These are phyloP conservation scores for Myopa testacea DNA, from an alignment of 2,888 invertebrate genomes.

Conservation along the genomic window DNA sequence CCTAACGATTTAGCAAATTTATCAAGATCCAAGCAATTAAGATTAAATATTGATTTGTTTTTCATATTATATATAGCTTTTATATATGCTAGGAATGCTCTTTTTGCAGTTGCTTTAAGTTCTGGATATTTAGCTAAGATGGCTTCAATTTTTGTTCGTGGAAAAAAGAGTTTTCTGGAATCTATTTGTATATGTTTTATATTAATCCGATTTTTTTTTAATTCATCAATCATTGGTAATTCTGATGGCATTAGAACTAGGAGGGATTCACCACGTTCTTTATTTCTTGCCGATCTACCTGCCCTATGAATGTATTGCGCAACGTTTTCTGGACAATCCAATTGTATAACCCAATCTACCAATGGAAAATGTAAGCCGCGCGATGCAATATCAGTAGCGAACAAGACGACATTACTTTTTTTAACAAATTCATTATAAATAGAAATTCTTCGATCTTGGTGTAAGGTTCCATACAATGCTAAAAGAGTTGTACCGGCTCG, in stretches of 20 bases:
- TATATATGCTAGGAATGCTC: conserved; percentile 91
- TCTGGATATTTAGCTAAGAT: conserved; percentile 83
- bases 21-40: conserved; percentile 83
- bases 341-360: conserved; percentile 97
- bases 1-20: conserved; percentile 90
- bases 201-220: conserved; percentile 83
- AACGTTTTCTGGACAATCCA: conserved; percentile 97
- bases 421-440: conserved; percentile 92
- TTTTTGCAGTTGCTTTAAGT: conserved; percentile 90
- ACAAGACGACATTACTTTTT: conserved; percentile 88
- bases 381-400: conserved; percentile 98
- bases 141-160: conserved; percentile 88
- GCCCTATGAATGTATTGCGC: conserved; percentile 96
- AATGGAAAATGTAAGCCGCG: conserved; percentile 94
- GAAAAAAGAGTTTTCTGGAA: conserved; percentile 81
- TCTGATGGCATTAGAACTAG: conserved; percentile 89
- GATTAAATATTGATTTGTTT: conserved; percentile 91
- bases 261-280: conserved; percentile 81
- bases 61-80: conserved; percentile 93
- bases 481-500: conserved; percentile 88
- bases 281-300: conserved; percentile 83
- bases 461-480: conserved; percentile 91
- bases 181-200: conserved; percentile 89
- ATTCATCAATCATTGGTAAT: conserved; percentile 79
- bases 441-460: conserved; percentile 89